Percentiles rank a stretch among this genome's conserved stretches.
Conservation (phyloP, 2,113 vertebrate species). For the Acanthochromis polyacanthus region DNA sequence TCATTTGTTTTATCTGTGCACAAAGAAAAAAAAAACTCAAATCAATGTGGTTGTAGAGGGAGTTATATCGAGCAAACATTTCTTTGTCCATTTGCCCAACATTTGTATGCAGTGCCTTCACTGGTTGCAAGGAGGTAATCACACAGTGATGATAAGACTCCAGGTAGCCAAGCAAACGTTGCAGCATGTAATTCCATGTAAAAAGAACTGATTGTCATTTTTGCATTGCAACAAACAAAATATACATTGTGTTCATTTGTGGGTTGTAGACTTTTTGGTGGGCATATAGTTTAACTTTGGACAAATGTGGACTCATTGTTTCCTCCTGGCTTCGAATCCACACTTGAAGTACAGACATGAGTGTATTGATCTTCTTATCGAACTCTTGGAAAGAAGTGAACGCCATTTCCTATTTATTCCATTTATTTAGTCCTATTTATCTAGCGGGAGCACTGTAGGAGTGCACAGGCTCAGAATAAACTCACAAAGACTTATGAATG, state of each 20-base stretch:
- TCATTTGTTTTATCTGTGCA: background rate
- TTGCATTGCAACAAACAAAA: too few species aligned
- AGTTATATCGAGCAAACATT: background rate
- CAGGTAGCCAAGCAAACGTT: background rate
- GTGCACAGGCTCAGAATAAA: conserved; percentile 28
- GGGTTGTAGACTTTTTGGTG: too few species aligned
- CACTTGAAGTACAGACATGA: background rate
- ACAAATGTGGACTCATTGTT: background rate
- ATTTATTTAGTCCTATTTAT: conserved; percentile 7
- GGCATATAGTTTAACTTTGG: too few species aligned
- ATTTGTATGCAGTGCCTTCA: background rate
- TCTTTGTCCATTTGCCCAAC: background rate
- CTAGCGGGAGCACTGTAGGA: background rate
- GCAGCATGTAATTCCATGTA: background rate
- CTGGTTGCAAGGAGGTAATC: background rate
- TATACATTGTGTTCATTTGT: too few species aligned
- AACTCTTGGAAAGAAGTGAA: background rate
- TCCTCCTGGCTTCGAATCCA: conserved; percentile 9
- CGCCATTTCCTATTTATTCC: background rate
- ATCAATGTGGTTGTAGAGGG: background rate
- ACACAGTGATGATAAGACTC: background rate
- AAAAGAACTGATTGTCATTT: too few species aligned
- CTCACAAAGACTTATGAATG: conserved; percentile 20
- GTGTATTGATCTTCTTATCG: background rate
- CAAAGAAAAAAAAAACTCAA: conserved; percentile 3